Evolutionary conservation across 64 coral and sea anemone species (phyloP).

Genomic region (Anthopleura sola): DNA sequence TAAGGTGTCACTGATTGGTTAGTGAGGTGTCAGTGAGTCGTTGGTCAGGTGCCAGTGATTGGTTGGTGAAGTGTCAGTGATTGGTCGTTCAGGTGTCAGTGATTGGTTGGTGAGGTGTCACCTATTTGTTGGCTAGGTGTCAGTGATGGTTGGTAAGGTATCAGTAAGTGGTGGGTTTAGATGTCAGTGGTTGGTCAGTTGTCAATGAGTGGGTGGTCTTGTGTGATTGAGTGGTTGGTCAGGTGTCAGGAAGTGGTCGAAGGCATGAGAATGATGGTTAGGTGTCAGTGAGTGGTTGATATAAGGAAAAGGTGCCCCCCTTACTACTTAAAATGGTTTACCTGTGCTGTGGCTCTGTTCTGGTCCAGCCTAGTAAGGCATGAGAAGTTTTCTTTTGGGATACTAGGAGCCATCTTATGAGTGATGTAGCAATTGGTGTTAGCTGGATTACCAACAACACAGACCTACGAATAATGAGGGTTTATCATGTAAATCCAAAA

Average conservation of each 20-base stretch:
- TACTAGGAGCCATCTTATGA: constrained; percentile 72
- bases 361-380: constrained; percentile 92
- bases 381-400: constrained; percentile 79
- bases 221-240: too few species aligned
- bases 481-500: too few species aligned
- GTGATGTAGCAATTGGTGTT: constrained; percentile 94
- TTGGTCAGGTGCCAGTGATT: too few species aligned
- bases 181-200: neutral
- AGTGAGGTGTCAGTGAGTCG: too few species aligned
- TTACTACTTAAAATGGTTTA: neutral
- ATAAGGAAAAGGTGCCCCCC: neutral
- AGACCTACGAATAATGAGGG: constrained; percentile 56
- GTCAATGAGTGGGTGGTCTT: too few species aligned
- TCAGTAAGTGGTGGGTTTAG: neutral
- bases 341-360: constrained; percentile 90
- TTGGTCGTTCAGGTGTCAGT: neutral
- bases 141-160: neutral
- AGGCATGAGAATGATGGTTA: too few species aligned
- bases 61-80: too few species aligned
- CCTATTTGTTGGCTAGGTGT: too few species aligned
- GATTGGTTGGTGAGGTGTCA: too few species aligned
- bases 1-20: too few species aligned
- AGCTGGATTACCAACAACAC: constrained; percentile 95
- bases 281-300: neutral
- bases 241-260: too few species aligned